Conservation (phyloP, 1,140 invertebrate genomes). For the Calephelis nemesis region DNA sequence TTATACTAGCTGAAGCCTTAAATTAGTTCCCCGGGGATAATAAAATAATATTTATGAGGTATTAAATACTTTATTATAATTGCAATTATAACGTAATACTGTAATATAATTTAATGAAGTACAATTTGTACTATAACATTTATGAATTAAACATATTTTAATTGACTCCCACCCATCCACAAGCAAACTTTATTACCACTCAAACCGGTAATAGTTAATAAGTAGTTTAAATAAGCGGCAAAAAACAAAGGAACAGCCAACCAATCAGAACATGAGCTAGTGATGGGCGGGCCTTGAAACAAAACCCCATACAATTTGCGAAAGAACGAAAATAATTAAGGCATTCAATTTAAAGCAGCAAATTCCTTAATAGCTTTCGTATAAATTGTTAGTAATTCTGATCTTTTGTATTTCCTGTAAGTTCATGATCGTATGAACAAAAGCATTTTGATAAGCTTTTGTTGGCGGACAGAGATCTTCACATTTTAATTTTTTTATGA, state of each 20-base stretch:
- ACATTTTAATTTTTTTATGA: no score
- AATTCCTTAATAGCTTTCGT: constrained; percentile 38
- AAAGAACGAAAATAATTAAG: constrained; percentile 61
- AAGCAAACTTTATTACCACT: constrained; percentile 19
- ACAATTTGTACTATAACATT: no score
- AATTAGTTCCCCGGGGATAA: no score
- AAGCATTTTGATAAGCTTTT: not conserved
- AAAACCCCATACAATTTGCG: constrained; percentile 51
- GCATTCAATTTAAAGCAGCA: constrained; percentile 47
- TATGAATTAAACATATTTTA: no score
- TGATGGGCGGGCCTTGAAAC: constrained; percentile 56
- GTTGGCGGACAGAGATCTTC: not conserved
- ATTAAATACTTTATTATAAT: no score
- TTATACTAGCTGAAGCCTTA: no score
- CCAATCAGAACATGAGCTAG: constrained; percentile 55
- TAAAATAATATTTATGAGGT: no score
- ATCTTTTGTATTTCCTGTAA: constrained; percentile 26
- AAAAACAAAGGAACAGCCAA: constrained; percentile 50
- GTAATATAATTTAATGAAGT: no score
- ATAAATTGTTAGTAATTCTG: constrained; percentile 25
- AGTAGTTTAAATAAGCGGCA: constrained; percentile 54
- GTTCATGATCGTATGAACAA: constrained; percentile 17
- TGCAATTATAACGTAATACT: no score
- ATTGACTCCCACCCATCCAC: no score
- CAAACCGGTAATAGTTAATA: constrained; percentile 59